A percentile compares a stretch with the other conserved stretches of the same genome.
phyloP scores from a whole-genome alignment of 2,888 invertebrate genomes.

The Xiphydria camelus region DNA sequence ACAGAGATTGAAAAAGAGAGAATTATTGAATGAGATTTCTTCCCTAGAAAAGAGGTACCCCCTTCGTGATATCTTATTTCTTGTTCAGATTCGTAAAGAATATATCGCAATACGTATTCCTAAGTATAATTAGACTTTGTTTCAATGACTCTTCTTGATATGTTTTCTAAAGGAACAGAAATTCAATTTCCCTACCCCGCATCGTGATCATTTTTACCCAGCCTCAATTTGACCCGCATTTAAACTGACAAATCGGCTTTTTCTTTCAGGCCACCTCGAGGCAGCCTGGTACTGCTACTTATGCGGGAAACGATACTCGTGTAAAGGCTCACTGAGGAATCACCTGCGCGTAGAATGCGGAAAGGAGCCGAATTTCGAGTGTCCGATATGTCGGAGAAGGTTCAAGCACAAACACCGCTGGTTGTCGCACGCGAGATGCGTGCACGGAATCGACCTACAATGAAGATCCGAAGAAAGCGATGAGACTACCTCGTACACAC shows the following conservation, averaged over 20 bases:
- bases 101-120: no score
- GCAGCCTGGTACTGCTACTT: constrained; percentile 38
- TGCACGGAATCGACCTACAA: constrained; percentile 29
- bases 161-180: no score
- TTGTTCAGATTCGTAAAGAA: background rate
- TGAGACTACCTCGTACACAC: background rate
- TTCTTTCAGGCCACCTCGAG: constrained; percentile 38
- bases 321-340: constrained; percentile 45
- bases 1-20: no score
- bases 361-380: constrained; percentile 47
- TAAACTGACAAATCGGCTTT: no score
- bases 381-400: constrained; percentile 32
- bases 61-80: no score
- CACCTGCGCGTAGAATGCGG: constrained; percentile 50
- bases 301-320: constrained; percentile 47
- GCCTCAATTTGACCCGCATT: no score
- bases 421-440: constrained; percentile 22
- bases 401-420: constrained; percentile 24
- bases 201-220: no score
- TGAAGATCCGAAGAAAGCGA: background rate
- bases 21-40: no score
- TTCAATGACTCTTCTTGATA: no score
- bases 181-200: no score
- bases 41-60: no score
- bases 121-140: no score